Evolutionary conservation across 2,888 invertebrate species (phyloP).

Genomic region (Xestobium rufovillosum): DNA sequence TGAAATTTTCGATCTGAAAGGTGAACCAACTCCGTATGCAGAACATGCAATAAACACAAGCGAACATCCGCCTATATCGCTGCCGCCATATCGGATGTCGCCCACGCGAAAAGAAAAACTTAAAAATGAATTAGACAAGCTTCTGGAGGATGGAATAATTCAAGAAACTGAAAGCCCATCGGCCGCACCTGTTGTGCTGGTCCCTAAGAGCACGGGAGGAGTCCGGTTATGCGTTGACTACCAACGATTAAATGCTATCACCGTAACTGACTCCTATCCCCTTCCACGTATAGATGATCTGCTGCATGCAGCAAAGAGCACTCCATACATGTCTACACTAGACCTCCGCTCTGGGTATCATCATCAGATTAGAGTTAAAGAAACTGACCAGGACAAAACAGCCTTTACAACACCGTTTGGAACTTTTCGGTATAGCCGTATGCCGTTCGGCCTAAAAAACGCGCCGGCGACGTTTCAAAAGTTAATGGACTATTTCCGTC

Average conservation of each 20-base stretch:
- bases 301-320: conserved; percentile 7
- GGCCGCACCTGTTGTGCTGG: conserved; percentile 31
- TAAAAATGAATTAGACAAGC: conserved; percentile 24
- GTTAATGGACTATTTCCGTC: conserved; percentile 2
- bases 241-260: conserved; percentile 20
- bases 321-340: neutral
- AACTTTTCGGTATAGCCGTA: neutral
- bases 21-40: conserved; percentile 8
- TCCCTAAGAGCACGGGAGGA: conserved; percentile 29
- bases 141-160: conserved; percentile 28
- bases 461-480: conserved; percentile 1
- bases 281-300: conserved; percentile 14
- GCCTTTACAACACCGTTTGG: conserved; percentile 1
- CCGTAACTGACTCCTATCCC: conserved; percentile 9
- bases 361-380: neutral
- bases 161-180: conserved; percentile 35
- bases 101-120: conserved; percentile 21
- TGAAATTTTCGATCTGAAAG: conserved; percentile 4
- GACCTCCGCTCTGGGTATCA: neutral
- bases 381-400: neutral
- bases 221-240: conserved; percentile 32
- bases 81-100: conserved; percentile 28
- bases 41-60: conserved; percentile 28
- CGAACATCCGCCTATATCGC: conserved; percentile 27
- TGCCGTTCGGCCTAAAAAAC: conserved; percentile 1